phyloP scores from a whole-genome alignment of 2,113 vertebrate genomes.

The Misgurnus anguillicaudatus region DNA sequence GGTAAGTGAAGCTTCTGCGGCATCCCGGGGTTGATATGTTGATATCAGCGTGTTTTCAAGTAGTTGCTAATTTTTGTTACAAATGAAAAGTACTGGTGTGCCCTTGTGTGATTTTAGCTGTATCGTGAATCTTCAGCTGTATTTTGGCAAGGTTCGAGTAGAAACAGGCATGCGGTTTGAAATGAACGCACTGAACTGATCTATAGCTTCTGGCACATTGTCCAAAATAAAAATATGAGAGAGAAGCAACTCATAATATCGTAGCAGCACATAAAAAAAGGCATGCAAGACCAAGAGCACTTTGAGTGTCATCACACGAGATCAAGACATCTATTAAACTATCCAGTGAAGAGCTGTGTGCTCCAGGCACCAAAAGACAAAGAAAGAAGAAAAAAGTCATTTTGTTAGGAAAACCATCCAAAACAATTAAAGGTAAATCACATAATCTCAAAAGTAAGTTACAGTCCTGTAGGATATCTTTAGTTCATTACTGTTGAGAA shows the following conservation, averaged over 20 bases:
- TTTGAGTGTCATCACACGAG: slow-evolving; percentile 68
- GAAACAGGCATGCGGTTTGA: slow-evolving; percentile 59
- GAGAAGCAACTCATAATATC: slow-evolving; percentile 49
- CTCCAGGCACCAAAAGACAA: slow-evolving; percentile 67
- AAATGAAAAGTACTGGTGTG: not conserved
- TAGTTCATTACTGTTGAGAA: not conserved
- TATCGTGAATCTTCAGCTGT: not conserved
- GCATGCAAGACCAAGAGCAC: slow-evolving; percentile 75
- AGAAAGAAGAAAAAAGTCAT: not conserved
- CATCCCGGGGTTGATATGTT: slow-evolving; percentile 50
- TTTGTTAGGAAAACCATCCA: not conserved
- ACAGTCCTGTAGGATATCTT: not conserved
- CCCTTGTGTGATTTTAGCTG: not conserved
- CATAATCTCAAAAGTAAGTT: slow-evolving; percentile 1
- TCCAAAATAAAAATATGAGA: slow-evolving; percentile 32
- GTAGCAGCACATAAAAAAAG: slow-evolving; percentile 71
- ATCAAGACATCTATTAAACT: slow-evolving; percentile 52
- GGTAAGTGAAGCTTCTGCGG: slow-evolving; percentile 66
- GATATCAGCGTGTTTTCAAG: slow-evolving; percentile 9
- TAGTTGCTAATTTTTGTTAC: slow-evolving; percentile 50
- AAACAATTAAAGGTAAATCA: not conserved
- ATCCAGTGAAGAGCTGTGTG: slow-evolving; percentile 63
- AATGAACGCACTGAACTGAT: slow-evolving; percentile 47
- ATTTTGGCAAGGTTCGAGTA: slow-evolving; percentile 64
- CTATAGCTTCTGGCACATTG: slow-evolving; percentile 56